phyloP scores from a whole-genome alignment of 2,888 invertebrate genomes.

The Baccha elongata region DNA sequence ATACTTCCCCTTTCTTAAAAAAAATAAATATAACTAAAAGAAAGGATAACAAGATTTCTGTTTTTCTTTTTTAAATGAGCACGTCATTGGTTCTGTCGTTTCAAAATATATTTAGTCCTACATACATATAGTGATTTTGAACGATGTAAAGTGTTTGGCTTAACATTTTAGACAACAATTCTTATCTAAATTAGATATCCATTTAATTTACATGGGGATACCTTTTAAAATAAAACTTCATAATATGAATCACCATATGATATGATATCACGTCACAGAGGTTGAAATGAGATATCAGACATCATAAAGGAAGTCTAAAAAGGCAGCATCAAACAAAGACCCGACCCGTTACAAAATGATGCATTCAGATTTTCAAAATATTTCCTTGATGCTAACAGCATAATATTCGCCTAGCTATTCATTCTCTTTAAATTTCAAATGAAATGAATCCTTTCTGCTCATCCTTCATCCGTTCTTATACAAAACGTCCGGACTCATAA shows the following conservation, averaged over 20 bases:
- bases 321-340: neutral
- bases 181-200: too few relatives aligned
- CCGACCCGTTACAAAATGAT: neutral
- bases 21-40: too few relatives aligned
- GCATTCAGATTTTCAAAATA: neutral
- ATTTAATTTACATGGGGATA: too few relatives aligned
- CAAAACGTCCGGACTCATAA: neutral
- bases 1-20: too few relatives aligned
- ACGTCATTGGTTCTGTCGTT: too few relatives aligned
- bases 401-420: constrained; percentile 2
- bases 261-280: neutral
- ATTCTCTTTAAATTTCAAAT: constrained; percentile 1
- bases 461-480: neutral
- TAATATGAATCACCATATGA: neutral
- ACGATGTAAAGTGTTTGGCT: too few relatives aligned
- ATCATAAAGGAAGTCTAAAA: neutral
- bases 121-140: too few relatives aligned
- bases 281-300: neutral
- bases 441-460: constrained; percentile 9
- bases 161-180: too few relatives aligned
- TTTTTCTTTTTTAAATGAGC: too few relatives aligned
- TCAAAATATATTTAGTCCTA: too few relatives aligned
- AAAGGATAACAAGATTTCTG: too few relatives aligned
- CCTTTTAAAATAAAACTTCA: neutral
- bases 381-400: neutral